These are phyloP conservation scores for Melanotaenia maccullochi DNA, from an alignment of 2,797 vertebrate species.

Conservation along the genomic window DNA sequence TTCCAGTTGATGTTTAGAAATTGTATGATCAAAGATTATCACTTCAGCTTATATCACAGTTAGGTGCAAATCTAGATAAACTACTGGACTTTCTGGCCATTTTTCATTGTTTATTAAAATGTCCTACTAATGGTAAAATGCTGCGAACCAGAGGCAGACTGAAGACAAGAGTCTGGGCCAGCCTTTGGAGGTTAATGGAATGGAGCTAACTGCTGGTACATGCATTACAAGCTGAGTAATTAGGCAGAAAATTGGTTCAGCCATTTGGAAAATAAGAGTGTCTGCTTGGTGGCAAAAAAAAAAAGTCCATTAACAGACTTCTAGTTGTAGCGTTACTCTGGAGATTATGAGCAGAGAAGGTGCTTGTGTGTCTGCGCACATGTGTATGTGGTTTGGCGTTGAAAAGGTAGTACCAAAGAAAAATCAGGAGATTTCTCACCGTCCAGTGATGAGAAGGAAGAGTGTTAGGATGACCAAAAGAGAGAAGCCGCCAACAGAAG, in stretches of 20 bases:
- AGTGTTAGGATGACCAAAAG: slow-evolving; percentile 96
- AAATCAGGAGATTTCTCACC: slow-evolving; percentile 79
- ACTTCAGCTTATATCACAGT: slow-evolving; percentile 20
- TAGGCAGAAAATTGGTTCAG: slow-evolving; percentile 81
- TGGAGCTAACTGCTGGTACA: slow-evolving; percentile 71
- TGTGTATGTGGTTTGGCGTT: background rate
- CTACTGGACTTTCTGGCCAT: slow-evolving; percentile 39
- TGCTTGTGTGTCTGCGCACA: slow-evolving; percentile 1
- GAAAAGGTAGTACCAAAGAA: slow-evolving; percentile 8
- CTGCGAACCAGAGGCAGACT: slow-evolving; percentile 53
- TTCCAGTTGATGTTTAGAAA: slow-evolving; percentile 21
- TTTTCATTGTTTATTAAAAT: slow-evolving; percentile 68
- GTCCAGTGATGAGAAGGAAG: slow-evolving; percentile 97
- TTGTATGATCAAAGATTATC: slow-evolving; percentile 20
- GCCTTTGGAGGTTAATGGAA: slow-evolving; percentile 74
- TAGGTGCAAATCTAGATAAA: slow-evolving; percentile 33
- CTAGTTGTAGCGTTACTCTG: slow-evolving; percentile 51
- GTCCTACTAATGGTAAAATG: slow-evolving; percentile 53
- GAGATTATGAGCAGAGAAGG: slow-evolving; percentile 55
- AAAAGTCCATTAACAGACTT: slow-evolving; percentile 75
- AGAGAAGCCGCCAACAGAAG: slow-evolving; percentile 96
- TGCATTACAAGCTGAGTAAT: slow-evolving; percentile 81
- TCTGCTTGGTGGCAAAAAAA: slow-evolving; percentile 70
- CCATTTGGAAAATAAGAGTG: slow-evolving; percentile 81
- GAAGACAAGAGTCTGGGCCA: slow-evolving; percentile 63